These are phyloP conservation scores for Sturnira hondurensis DNA, from an alignment of 2,113 vertebrate genomes.

Conservation along the genomic window DNA sequence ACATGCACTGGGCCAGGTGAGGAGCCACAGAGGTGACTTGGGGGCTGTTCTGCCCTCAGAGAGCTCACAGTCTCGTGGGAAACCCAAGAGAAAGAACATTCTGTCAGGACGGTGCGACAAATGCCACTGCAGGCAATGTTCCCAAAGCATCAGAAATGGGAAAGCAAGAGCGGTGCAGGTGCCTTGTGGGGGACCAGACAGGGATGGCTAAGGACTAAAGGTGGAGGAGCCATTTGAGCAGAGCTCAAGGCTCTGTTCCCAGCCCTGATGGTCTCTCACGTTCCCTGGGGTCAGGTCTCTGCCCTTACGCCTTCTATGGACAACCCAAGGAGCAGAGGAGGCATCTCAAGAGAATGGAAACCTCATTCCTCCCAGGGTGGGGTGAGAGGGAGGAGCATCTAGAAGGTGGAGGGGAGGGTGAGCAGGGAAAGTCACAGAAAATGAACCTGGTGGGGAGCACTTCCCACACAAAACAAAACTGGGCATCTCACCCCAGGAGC, in stretches of 20 bases:
- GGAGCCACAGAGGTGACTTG: not conserved
- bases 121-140: not conserved
- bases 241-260: not conserved
- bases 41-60: not conserved
- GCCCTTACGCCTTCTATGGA: not conserved
- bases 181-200: not conserved
- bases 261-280: not conserved
- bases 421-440: not conserved
- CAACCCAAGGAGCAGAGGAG: not conserved
- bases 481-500: not conserved
- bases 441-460: not conserved
- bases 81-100: not conserved
- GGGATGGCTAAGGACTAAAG: not conserved
- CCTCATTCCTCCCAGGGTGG: not conserved
- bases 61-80: not conserved
- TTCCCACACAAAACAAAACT: not conserved
- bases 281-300: not conserved
- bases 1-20: not conserved
- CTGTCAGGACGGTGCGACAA: fast-evolving
- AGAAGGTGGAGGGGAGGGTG: fast-evolving
- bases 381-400: not conserved
- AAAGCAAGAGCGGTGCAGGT: not conserved
- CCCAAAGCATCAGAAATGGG: not conserved
- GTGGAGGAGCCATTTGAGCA: not conserved
- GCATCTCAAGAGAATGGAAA: not conserved